phyloP scores from a whole-genome alignment of 1,140 invertebrate species.

The Pseudomyrmex dendroicus region DNA sequence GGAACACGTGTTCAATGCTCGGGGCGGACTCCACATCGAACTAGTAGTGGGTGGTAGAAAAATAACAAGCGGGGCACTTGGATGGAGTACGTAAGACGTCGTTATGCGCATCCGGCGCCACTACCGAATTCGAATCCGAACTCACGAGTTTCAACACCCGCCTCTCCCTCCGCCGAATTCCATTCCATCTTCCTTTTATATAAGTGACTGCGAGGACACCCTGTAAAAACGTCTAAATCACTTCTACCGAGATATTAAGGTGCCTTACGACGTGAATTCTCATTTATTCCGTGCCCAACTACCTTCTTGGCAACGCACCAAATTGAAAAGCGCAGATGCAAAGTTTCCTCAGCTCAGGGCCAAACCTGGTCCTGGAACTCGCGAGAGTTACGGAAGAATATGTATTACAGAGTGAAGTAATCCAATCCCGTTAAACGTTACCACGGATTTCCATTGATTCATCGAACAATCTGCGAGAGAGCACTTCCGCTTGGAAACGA shows the following conservation, averaged over 20 bases:
- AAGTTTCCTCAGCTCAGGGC: constrained; percentile 59
- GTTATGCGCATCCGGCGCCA: constrained; percentile 83
- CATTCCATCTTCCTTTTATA: constrained; percentile 6
- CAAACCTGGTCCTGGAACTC: constrained; percentile 59
- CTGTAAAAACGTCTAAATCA: constrained; percentile 82
- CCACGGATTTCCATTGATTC: constrained; percentile 71
- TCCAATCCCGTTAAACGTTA: constrained; percentile 72
- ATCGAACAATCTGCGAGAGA: constrained; percentile 73
- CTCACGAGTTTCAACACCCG: constrained; percentile 64
- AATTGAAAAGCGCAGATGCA: constrained; percentile 81
- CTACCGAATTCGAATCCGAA: constrained; percentile 75
- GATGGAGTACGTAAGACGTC: constrained; percentile 84
- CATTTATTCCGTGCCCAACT: constrained; percentile 74
- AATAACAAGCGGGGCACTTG: constrained; percentile 75
- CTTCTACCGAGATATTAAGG: constrained; percentile 79
- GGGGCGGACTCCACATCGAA: constrained; percentile 68
- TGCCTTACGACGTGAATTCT: constrained; percentile 75
- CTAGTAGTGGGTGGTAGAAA: constrained; percentile 78
- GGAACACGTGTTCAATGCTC: constrained; percentile 84
- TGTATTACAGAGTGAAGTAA: constrained; percentile 72
- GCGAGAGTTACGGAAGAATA: constrained; percentile 60
- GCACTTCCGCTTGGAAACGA: constrained; percentile 44
- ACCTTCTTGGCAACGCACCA: constrained; percentile 79
- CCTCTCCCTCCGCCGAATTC: not conserved
- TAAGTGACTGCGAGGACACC: constrained; percentile 69